phyloP scores from a whole-genome alignment of 2,888 invertebrate species.

The Drosophila emarginata region DNA sequence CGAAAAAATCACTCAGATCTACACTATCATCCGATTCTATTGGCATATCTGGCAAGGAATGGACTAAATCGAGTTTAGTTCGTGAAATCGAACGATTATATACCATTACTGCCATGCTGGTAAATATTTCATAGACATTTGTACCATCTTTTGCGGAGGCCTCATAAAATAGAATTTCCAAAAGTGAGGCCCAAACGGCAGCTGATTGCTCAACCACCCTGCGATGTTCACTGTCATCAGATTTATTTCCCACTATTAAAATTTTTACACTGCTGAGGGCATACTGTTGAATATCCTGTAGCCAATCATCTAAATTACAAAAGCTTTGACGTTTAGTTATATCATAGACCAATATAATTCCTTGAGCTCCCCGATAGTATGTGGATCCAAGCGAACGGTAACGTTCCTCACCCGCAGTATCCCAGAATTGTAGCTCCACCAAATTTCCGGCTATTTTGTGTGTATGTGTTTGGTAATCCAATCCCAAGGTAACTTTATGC shows the following conservation, averaged over 20 bases:
- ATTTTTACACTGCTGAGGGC: conserved; percentile 98
- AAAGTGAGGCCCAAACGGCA: conserved; percentile 96
- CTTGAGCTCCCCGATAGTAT: conserved; percentile 98
- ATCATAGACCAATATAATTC: conserved; percentile 98
- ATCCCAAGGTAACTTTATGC: conserved; percentile 99
- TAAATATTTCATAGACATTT: conserved; percentile 98
- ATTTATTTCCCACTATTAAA: conserved; percentile 99
- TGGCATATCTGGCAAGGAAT: background rate
- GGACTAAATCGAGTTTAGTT: background rate
- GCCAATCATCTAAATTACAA: conserved; percentile 99
- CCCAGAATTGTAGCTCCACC: conserved; percentile 97
- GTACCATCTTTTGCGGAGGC: conserved; percentile 99
- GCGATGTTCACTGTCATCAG: conserved; percentile 97
- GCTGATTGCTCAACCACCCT: conserved; percentile 98
- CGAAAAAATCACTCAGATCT: background rate
- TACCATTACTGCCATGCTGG: conserved; percentile 25
- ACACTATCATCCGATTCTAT: background rate
- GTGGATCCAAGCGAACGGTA: conserved; percentile 97
- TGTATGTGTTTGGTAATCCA: conserved; percentile 98
- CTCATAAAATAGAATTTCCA: conserved; percentile 99
- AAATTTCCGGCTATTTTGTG: conserved; percentile 99
- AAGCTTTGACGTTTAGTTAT: conserved; percentile 98
- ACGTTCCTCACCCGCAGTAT: conserved; percentile 96
- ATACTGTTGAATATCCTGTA: conserved; percentile 98
- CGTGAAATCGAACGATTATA: background rate